Evolutionary conservation across 1,140 invertebrate species (phyloP).

Genomic region (Drosophila sp.): DNA sequence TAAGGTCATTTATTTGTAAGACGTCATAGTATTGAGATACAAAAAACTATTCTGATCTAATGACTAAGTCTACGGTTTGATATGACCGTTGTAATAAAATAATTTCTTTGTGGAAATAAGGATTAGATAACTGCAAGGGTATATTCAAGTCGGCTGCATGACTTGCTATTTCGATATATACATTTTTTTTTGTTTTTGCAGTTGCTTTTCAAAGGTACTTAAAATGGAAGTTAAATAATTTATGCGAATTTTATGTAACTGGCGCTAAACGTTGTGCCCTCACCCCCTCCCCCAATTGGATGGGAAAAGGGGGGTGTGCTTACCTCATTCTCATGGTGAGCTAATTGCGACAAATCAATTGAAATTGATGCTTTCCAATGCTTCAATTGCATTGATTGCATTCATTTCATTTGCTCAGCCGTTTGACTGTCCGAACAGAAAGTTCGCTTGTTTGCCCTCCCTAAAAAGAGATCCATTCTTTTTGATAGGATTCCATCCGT

Average conservation of each 20-base stretch:
- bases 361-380: constrained; percentile 58
- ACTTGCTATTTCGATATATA: no score
- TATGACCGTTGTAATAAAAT: no score
- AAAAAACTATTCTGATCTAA: no score
- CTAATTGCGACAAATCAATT: constrained; percentile 64
- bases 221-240: constrained; percentile 51
- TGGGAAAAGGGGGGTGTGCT: background rate
- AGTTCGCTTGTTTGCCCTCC: background rate
- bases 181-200: background rate
- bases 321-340: constrained; percentile 30
- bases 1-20: no score
- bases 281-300: no score
- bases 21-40: no score
- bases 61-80: no score
- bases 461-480: background rate
- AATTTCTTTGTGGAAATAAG: no score
- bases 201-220: constrained; percentile 29
- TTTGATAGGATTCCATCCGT: background rate
- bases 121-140: no score
- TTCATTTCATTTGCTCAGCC: constrained; percentile 13
- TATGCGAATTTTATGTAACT: constrained; percentile 55
- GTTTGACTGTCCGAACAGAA: constrained; percentile 8
- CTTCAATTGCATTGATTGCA: constrained; percentile 62
- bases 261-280: constrained; percentile 3
- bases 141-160: no score